Base-by-base conservation (phyloP, 2,797 vertebrate genomes). In the Myripristis jacobus region DNA sequence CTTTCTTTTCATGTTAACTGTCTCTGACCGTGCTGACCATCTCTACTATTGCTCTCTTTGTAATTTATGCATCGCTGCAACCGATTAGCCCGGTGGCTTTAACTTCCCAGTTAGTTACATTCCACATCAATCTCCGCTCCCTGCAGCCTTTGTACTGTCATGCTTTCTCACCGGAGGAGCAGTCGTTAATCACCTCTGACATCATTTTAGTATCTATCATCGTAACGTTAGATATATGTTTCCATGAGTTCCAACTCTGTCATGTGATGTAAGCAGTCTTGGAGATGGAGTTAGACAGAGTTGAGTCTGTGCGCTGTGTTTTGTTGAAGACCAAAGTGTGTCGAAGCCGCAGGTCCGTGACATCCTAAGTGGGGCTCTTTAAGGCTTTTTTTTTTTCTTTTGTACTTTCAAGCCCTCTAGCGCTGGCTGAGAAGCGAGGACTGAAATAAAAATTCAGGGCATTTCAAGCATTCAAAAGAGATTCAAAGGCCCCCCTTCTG, bases 21-120 rank as follows among this genome's bases (percentile, higher is more conserved):
- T 77, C 70, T 84, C 68, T 77, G 74, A 73, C 73, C 43, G 3
- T 70, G 77, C 82, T 83, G 83, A 85, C 79, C 83, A 60, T 77
- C 56, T n/a, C 70, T 22, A 60, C 72, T 22, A 60, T 64, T 79
- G 47, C 58, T 73, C 67, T 27, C 73, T 56, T 78, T 75, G 83
- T 84, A 80, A 87, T 88, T 81, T 81, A 85, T 83, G 82, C 69
- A 62, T 82, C 29, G 21, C 87, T 88, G 81, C 84, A 89, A 88
- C 83, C 59, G 19, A 88, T 90, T 87, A 88, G 66, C 60, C 70
- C 66, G 81, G 66, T 73, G 86, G 85, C 85, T 90, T 73, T 36
- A 36, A 70, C 79, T 82, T 80, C 82, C 78, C 85, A 84, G 82
- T 86, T 79, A 63, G 71, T 84, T 74, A 81, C 83, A 90, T 90